Conservation (phyloP, 2,113 vertebrate genomes). For the Pteropus alecto region DNA sequence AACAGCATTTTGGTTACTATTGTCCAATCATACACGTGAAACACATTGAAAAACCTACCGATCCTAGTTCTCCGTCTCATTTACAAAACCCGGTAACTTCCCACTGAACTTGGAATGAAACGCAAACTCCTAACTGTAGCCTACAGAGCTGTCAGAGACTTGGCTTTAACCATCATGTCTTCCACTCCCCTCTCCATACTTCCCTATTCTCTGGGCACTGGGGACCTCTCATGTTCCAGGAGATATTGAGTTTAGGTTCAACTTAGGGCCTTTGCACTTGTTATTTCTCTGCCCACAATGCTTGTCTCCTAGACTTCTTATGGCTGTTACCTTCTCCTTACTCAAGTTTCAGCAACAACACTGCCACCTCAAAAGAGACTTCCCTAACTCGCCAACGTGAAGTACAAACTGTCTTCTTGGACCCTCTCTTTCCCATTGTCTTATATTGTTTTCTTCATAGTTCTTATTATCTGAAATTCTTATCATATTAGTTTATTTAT, state of each 20-base stretch:
- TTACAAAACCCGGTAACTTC: not conserved
- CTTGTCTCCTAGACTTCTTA: not conserved
- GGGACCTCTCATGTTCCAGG: not conserved
- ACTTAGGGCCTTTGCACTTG: not conserved
- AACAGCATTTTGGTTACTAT: not conserved
- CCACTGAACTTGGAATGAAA: not conserved
- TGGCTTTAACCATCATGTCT: not conserved
- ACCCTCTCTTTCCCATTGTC: not conserved
- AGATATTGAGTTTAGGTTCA: not conserved
- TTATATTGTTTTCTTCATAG: not conserved
- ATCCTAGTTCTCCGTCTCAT: not conserved
- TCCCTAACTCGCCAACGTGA: not conserved
- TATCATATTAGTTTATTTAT: not conserved
- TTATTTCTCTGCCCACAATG: not conserved
- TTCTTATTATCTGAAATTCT: not conserved
- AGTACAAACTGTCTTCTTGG: not conserved
- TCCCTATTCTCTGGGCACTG: not conserved
- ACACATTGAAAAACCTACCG: not conserved
- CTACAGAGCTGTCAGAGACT: not conserved
- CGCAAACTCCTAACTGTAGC: not conserved
- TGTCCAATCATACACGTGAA: not conserved
- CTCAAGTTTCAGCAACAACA: not conserved
- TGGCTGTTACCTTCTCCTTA: not conserved
- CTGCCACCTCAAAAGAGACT: not conserved
- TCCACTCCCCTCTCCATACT: not conserved